Conservation (phyloP, 2,113 vertebrate genomes). For the Chaetops frenatus region DNA sequence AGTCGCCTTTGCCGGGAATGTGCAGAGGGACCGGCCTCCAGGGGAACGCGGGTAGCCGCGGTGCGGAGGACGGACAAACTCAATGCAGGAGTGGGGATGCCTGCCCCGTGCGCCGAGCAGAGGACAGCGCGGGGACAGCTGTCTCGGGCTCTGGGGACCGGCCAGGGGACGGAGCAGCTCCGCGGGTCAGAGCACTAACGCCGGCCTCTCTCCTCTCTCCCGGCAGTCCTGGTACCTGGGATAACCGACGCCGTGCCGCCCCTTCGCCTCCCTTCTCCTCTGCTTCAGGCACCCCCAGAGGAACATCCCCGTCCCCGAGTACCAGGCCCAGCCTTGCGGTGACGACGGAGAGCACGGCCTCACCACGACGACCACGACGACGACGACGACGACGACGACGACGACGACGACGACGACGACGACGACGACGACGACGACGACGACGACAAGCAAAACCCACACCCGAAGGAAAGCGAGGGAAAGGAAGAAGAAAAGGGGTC, state of each 20-base stretch:
- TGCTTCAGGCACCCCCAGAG: conserved; percentile 59
- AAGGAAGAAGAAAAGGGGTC: conserved; percentile 46
- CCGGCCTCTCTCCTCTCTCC: not conserved
- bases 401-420: not conserved
- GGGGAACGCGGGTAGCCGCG: not conserved
- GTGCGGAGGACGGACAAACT: not conserved
- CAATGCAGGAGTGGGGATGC: not conserved
- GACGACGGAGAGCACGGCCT: conserved; percentile 35
- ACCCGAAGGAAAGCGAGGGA: conserved; percentile 34
- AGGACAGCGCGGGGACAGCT: not conserved
- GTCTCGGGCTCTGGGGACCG: not conserved
- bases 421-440: not conserved
- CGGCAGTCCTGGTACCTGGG: conserved; percentile 95
- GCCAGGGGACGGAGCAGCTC: not conserved
- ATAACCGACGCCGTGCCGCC: conserved; percentile 70
- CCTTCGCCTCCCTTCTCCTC: conserved; percentile 55
- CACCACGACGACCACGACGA: not conserved
- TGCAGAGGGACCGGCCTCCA: not conserved
- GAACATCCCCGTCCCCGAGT: conserved; percentile 46
- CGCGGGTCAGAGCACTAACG: not conserved
- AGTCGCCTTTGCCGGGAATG: not conserved
- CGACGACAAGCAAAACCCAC: not conserved
- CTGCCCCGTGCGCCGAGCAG: not conserved
- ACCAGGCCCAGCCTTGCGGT: conserved; percentile 51
- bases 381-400: not conserved